Evolutionary conservation across 2,797 vertebrate genomes (phyloP).

Genomic region (Furcifer pardalis): DNA sequence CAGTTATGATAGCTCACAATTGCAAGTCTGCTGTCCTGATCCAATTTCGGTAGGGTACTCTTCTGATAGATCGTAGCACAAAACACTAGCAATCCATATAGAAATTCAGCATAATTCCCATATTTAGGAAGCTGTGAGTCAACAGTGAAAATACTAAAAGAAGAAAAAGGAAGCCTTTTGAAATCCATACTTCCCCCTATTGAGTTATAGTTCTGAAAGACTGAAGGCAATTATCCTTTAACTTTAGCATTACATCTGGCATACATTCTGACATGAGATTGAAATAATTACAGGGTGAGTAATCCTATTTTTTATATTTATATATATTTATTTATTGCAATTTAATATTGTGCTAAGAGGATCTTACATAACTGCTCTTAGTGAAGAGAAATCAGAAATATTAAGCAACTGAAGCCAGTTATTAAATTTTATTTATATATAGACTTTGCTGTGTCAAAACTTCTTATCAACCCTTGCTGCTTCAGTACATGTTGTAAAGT

Average conservation of each 20-base stretch:
- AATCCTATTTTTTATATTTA: slow-evolving; percentile 43
- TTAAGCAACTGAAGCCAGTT: no score
- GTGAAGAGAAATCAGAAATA: not conserved
- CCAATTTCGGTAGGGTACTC: slow-evolving; percentile 70
- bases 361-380: slow-evolving; percentile 33
- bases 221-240: slow-evolving; percentile 35
- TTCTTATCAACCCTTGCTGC: not conserved
- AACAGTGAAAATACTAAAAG: slow-evolving; percentile 59
- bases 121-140: slow-evolving; percentile 58
- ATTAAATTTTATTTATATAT: not conserved
- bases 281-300: slow-evolving; percentile 36
- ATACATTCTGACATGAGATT: slow-evolving; percentile 3
- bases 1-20: slow-evolving; percentile 68
- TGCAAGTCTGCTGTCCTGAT: slow-evolving; percentile 68
- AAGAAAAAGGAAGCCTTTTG: slow-evolving; percentile 38
- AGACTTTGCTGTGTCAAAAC: not conserved
- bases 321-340: no score
- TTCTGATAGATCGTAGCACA: slow-evolving; percentile 65
- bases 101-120: slow-evolving; percentile 67
- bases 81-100: slow-evolving; percentile 50
- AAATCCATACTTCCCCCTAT: slow-evolving; percentile 55
- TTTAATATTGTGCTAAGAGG: slow-evolving; percentile 39
- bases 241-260: not conserved
- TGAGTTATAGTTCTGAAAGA: slow-evolving; percentile 32
- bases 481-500: not conserved